These are phyloP conservation scores for Anastrepha ludens DNA, from an alignment of 1,140 invertebrate species.

Conservation along the genomic window DNA sequence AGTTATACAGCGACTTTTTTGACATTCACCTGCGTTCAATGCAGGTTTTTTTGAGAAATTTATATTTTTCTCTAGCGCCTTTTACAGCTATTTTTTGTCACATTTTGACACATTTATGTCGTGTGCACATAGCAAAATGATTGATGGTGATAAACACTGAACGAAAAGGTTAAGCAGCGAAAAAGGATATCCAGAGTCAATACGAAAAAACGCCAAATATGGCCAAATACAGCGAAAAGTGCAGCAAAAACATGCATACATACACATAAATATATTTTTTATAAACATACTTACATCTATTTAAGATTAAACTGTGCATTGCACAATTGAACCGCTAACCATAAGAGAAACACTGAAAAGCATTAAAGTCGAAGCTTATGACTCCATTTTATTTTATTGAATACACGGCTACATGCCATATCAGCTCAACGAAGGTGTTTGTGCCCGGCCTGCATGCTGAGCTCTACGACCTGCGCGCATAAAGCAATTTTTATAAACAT, in stretches of 20 bases:
- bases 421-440: background rate
- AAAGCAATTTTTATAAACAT: background rate
- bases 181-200: background rate
- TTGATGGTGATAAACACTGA: background rate
- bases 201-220: constrained; percentile 9
- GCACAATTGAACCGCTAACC: too few species aligned
- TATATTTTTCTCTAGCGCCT: too few species aligned
- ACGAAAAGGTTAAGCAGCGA: background rate
- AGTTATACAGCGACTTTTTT: background rate
- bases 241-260: background rate
- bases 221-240: background rate
- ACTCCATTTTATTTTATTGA: background rate
- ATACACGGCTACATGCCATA: background rate
- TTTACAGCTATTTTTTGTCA: background rate
- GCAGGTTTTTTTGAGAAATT: too few species aligned
- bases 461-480: background rate
- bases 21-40: background rate
- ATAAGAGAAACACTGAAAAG: background rate
- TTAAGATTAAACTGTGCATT: too few species aligned
- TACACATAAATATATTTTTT: background rate
- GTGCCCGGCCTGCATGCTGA: background rate
- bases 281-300: too few species aligned
- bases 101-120: background rate
- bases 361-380: constrained; percentile 22
- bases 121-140: background rate